Evolutionary conservation across 1,140 invertebrate genomes (phyloP).

Genomic region (Drosophila setifemur): DNA sequence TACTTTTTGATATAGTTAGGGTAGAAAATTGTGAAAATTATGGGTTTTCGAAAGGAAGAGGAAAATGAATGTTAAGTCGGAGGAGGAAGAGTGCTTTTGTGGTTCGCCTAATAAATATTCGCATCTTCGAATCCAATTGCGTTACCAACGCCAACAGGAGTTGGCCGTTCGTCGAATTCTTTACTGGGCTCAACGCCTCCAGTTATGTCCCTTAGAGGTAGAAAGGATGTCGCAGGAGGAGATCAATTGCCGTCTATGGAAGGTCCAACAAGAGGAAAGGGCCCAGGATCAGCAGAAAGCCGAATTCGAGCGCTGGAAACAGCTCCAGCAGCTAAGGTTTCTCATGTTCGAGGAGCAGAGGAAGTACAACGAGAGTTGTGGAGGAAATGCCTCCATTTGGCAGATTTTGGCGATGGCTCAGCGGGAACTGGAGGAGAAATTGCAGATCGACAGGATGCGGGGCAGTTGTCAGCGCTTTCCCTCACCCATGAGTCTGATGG

Average conservation of each 20-base stretch:
- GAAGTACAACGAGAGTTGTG: constrained; percentile 22
- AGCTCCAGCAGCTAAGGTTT: constrained; percentile 38
- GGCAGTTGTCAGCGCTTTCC: constrained; percentile 35
- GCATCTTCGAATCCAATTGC: neutral
- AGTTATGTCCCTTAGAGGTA: constrained; percentile 33
- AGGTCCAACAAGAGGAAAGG: neutral
- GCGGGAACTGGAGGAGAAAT: constrained; percentile 26
- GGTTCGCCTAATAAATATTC: too few species aligned
- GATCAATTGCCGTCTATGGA: neutral
- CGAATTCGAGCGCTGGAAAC: constrained; percentile 44
- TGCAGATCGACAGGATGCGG: constrained; percentile 22
- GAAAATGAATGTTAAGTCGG: neutral
- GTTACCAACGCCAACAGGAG: neutral
- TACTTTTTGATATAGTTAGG: constrained; percentile 1
- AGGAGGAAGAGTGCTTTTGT: too few species aligned
- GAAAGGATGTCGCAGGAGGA: constrained; percentile 18
- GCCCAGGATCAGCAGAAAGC: neutral
- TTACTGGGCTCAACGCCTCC: constrained; percentile 34
- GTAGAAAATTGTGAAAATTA: constrained; percentile 8
- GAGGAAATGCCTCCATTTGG: constrained; percentile 41
- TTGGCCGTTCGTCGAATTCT: constrained; percentile 18
- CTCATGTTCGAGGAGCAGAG: constrained; percentile 54
- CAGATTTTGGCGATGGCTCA: constrained; percentile 42
- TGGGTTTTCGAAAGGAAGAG: neutral
- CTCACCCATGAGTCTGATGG: constrained; percentile 50